These are phyloP conservation scores for Pocillopora verrucosa DNA, from an alignment of 64 coral and sea anemone genomes.

Conservation along the genomic window DNA sequence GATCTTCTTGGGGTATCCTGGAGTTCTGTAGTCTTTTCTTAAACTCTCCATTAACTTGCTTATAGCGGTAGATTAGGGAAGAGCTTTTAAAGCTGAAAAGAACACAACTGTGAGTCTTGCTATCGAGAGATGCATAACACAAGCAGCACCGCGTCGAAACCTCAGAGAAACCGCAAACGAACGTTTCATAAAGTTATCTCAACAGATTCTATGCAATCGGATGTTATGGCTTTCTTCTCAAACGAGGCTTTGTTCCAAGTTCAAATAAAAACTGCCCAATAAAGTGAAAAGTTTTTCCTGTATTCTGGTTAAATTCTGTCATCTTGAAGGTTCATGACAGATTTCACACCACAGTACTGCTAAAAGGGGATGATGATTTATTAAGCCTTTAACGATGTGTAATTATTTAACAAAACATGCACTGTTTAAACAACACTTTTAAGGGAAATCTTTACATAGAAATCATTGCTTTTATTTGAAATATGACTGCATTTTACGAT, in stretches of 20 bases:
- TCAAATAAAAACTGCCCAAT: not conserved
- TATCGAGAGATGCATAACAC: not conserved
- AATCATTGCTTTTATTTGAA: constrained; percentile 3
- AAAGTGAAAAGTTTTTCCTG: not conserved
- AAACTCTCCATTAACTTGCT: no score
- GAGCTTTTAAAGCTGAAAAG: no score
- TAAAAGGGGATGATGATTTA: constrained; percentile 40
- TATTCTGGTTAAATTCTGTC: constrained; percentile 13
- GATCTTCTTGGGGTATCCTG: no score
- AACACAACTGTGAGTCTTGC: no score
- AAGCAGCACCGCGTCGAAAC: not conserved
- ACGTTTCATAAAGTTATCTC: not conserved
- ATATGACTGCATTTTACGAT: not conserved
- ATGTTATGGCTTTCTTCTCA: not conserved
- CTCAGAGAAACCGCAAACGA: not conserved
- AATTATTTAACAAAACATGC: constrained; percentile 30
- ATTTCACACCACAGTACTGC: not conserved
- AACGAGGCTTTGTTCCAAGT: not conserved
- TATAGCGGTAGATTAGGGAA: no score
- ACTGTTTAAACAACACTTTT: constrained; percentile 33
- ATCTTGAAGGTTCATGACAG: not conserved
- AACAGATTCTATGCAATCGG: not conserved
- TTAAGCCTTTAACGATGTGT: constrained; percentile 36
- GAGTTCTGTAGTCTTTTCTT: no score
- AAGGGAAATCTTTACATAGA: not conserved